Conservation (phyloP, 1,140 invertebrate genomes). For the Eupristina koningsbergeri region DNA sequence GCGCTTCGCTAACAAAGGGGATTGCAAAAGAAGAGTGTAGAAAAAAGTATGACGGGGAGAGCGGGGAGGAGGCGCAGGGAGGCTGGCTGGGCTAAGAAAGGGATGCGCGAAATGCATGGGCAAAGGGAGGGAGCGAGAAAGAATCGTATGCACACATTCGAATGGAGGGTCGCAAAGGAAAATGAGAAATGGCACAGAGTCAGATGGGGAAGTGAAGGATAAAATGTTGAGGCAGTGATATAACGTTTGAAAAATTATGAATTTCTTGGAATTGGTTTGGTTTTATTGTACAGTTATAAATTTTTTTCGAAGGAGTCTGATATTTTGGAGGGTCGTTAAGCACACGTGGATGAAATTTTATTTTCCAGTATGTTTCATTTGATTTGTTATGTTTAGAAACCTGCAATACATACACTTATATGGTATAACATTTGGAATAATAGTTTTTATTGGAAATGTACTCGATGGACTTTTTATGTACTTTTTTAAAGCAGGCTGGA, state of each 20-base stretch:
- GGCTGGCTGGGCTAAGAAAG: slow-evolving; percentile 14
- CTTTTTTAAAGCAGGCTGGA: too few species aligned
- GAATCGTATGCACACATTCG: background rate
- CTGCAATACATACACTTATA: background rate
- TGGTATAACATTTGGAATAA: background rate
- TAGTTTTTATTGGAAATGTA: background rate
- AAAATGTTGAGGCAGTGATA: slow-evolving; percentile 27
- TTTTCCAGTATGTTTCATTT: background rate
- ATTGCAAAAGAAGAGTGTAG: slow-evolving; percentile 13
- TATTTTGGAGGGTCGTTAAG: background rate
- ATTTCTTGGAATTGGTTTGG: background rate
- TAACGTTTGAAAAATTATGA: slow-evolving; percentile 25
- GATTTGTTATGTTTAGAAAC: background rate
- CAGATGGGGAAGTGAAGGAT: slow-evolving; percentile 10
- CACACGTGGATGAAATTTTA: background rate
- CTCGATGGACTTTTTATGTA: too few species aligned
- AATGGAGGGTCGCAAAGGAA: background rate
- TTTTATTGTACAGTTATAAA: background rate
- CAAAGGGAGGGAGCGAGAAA: background rate
- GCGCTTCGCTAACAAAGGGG: slow-evolving; percentile 54
- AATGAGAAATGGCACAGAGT: slow-evolving; percentile 32
- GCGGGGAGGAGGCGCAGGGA: slow-evolving; percentile 14
- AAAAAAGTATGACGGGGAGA: slow-evolving; percentile 8
- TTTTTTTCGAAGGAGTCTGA: background rate
- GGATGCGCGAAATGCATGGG: slow-evolving; percentile 43